Conservation (phyloP, 2,797 vertebrate genomes). For the Sebastes hopkinsi region DNA sequence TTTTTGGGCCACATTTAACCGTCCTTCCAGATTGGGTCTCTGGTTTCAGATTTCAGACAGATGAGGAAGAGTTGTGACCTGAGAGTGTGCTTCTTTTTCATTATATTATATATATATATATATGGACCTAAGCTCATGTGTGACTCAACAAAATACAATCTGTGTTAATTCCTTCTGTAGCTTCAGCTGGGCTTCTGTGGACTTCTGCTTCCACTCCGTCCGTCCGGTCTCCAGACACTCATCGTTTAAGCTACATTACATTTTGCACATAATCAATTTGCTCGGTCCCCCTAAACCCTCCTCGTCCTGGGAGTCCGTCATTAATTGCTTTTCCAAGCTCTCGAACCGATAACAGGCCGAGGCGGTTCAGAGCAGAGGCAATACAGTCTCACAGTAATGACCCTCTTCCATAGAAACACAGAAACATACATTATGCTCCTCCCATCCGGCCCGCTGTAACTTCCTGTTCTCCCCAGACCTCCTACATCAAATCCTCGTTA, state of each 20-base stretch:
- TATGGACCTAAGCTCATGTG: too few relatives aligned
- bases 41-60: too few relatives aligned
- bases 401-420: background rate
- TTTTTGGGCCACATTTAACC: too few relatives aligned
- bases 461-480: background rate
- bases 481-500: too few relatives aligned
- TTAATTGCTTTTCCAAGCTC: slow-evolving; percentile 24
- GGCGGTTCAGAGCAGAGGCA: background rate
- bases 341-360: slow-evolving; percentile 13
- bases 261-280: slow-evolving; percentile 61
- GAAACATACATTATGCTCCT: background rate
- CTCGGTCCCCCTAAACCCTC: slow-evolving; percentile 34
- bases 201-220: slow-evolving; percentile 29
- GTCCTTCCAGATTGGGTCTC: too few relatives aligned
- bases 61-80: too few relatives aligned
- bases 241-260: slow-evolving; percentile 57
- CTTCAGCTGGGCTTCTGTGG: background rate
- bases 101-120: too few relatives aligned
- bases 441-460: background rate
- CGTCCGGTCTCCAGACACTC: slow-evolving; percentile 27
- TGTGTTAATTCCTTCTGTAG: background rate
- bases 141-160: background rate
- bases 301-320: slow-evolving; percentile 11
- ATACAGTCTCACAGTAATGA: background rate
- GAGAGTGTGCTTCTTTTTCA: too few relatives aligned